Base-by-base conservation (phyloP, 1,140 invertebrate species). In the Drosophila malerkotliana region DNA sequence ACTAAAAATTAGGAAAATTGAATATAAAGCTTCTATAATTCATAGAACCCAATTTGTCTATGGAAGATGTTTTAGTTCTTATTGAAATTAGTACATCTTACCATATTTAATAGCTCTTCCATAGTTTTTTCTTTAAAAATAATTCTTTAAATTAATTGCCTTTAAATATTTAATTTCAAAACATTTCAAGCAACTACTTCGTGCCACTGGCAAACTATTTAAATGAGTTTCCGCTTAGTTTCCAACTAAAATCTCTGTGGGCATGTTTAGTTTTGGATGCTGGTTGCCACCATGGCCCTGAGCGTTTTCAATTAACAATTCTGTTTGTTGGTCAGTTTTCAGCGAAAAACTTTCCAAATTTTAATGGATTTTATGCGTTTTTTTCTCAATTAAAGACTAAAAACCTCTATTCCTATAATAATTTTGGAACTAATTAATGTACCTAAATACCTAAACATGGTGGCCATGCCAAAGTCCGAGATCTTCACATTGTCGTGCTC, bases 381-480 rank as follows among this genome's bases (percentile, higher is more conserved):
- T 32, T 48, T 57, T 48, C 24, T 34, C n/a, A 48, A 34, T 18
- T 26, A 7, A 44, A 44, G 34, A 12, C 10, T 12, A 3, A 10
- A 37, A 37, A 37, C 34, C 5, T 1, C 26, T 6, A 1, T 51
- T 21, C 21, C 3, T 21, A 21, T 21, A 0, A 21, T 21, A 6
- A 9, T 41, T 10, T 24, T 32, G 24, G 7, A 72, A 67, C 51
- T 58, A 57, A 44, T 74, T 44, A 49, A 77, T 91, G 91, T 80
- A 93, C 93, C 82, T 92, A 92, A 91, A 91, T 93, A 93, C 92
- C 95, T 94, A 92, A 95, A 97, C 71, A 99, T 93, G 2, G 98
- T 99, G 10, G 98, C 97, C 93, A 99, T 94, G 59, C 98, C 98
- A 94, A 99, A 99, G 93, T 99, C 98, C 2, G 97, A 96, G 66